phyloP scores from a whole-genome alignment of 1,140 invertebrate species.

The Fopius arisanus region DNA sequence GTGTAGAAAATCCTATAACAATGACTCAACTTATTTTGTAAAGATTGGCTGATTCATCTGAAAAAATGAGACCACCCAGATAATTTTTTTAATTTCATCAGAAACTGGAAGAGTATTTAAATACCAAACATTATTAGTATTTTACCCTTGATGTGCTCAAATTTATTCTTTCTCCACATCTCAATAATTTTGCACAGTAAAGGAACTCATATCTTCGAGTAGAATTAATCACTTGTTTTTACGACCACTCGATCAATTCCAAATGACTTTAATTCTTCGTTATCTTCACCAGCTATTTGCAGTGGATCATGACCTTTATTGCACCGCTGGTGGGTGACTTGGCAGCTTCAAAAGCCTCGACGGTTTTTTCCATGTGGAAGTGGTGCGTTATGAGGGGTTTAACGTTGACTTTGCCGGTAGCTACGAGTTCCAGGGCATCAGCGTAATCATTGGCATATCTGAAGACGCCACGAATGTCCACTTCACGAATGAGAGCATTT shows the following conservation, averaged over 20 bases:
- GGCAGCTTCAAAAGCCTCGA: constrained; percentile 87
- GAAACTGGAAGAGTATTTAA: too few relatives aligned
- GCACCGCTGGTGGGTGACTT: constrained; percentile 73
- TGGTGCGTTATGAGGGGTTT: constrained; percentile 92
- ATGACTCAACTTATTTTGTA: too few relatives aligned
- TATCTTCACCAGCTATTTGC: constrained; percentile 56
- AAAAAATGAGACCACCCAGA: too few relatives aligned
- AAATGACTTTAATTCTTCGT: neutral
- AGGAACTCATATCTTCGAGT: neutral
- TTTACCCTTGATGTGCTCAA: too few relatives aligned
- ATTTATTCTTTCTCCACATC: too few relatives aligned
- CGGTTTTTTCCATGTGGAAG: constrained; percentile 83
- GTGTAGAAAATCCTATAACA: too few relatives aligned
- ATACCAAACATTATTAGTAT: too few relatives aligned
- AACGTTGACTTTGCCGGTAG: constrained; percentile 83
- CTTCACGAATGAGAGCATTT: constrained; percentile 80
- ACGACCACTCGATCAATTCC: neutral
- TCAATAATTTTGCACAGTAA: too few relatives aligned
- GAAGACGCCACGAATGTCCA: constrained; percentile 92
- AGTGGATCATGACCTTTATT: constrained; percentile 95
- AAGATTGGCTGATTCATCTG: too few relatives aligned
- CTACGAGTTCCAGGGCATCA: constrained; percentile 83
- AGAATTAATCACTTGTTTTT: neutral
- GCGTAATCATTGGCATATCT: constrained; percentile 92
- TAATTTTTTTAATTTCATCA: too few relatives aligned